These are phyloP conservation scores for Dastarcus helophoroides DNA, from an alignment of 2,888 invertebrate genomes.

Conservation along the genomic window DNA sequence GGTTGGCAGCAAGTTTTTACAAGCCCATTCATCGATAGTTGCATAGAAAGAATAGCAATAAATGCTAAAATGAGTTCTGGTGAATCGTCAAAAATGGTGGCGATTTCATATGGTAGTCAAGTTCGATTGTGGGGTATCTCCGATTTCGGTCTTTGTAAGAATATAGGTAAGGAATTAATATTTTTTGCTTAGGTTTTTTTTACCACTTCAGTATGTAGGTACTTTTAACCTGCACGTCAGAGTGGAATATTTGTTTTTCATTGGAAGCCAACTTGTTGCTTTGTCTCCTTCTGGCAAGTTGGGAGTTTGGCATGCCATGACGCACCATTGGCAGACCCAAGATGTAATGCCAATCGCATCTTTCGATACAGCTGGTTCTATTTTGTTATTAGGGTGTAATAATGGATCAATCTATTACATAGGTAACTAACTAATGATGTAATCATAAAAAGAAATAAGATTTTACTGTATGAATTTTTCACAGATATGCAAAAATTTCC, in stretches of 20 bases:
- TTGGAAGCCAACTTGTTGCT: conserved; percentile 95
- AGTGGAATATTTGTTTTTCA: conserved; percentile 93
- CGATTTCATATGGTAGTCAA: conserved; percentile 66
- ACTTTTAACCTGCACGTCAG: conserved; percentile 84
- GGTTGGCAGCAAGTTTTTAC: conserved; percentile 95
- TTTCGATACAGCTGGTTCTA: conserved; percentile 94
- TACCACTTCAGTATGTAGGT: conserved; percentile 49
- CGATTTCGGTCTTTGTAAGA: conserved; percentile 61
- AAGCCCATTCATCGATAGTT: conserved; percentile 79
- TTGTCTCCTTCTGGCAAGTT: conserved; percentile 86
- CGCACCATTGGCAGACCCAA: conserved; percentile 97
- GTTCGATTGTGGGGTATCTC: conserved; percentile 70
- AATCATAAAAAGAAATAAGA: background rate
- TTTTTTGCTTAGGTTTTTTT: background rate
- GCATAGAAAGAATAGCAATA: conserved; percentile 85
- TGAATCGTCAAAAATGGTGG: conserved; percentile 66
- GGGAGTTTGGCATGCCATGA: conserved; percentile 99
- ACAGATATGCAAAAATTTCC: conserved; percentile 99
- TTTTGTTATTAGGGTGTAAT: conserved; percentile 86
- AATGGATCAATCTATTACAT: conserved; percentile 97
- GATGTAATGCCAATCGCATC: conserved; percentile 92
- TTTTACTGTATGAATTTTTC: too few relatives aligned
- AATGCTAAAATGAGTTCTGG: conserved; percentile 55
- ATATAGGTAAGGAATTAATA: conserved; percentile 47
- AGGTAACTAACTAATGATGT: conserved; percentile 44